Percentiles rank a stretch among this genome's conserved stretches.
These are phyloP conservation scores for Idaea straminata DNA, from an alignment of 2,888 invertebrate species.

Conservation along the genomic window DNA sequence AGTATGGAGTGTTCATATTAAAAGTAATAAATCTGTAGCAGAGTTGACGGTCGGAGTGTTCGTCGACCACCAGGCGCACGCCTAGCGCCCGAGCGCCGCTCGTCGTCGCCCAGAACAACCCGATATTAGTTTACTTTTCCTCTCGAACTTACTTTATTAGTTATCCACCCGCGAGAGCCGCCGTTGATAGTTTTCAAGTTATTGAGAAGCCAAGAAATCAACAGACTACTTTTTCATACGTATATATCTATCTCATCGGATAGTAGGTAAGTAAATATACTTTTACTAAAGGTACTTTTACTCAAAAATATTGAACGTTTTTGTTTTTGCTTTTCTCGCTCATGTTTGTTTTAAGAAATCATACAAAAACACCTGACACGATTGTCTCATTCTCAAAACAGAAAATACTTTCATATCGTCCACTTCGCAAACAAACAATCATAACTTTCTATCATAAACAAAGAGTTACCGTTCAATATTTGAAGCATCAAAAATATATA, in stretches of 20 bases:
- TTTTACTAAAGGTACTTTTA: too few species aligned
- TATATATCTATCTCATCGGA: constrained; percentile 22
- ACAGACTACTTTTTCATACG: neutral
- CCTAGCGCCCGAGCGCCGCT: constrained; percentile 26
- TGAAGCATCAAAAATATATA: too few species aligned
- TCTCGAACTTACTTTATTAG: constrained; percentile 79
- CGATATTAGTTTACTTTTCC: constrained; percentile 81
- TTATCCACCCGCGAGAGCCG: constrained; percentile 67
- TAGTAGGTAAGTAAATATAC: neutral
- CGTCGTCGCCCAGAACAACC: constrained; percentile 59
- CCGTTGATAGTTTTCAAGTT: constrained; percentile 71
- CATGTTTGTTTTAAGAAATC: neutral
- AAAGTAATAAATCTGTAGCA: constrained; percentile 73
- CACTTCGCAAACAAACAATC: neutral
- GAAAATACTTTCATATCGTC: neutral
- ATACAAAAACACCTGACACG: neutral
- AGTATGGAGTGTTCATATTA: constrained; percentile 60
- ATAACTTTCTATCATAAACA: constrained; percentile 3
- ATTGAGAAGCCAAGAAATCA: constrained; percentile 60
- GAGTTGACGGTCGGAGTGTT: constrained; percentile 45
- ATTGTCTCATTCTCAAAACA: neutral
- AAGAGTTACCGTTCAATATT: neutral
- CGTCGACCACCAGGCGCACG: constrained; percentile 29
- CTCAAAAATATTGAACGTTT: neutral
- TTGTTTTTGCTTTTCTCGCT: neutral